phyloP scores from a whole-genome alignment of 2,113 vertebrate genomes.

The Cisticola juncidis region DNA sequence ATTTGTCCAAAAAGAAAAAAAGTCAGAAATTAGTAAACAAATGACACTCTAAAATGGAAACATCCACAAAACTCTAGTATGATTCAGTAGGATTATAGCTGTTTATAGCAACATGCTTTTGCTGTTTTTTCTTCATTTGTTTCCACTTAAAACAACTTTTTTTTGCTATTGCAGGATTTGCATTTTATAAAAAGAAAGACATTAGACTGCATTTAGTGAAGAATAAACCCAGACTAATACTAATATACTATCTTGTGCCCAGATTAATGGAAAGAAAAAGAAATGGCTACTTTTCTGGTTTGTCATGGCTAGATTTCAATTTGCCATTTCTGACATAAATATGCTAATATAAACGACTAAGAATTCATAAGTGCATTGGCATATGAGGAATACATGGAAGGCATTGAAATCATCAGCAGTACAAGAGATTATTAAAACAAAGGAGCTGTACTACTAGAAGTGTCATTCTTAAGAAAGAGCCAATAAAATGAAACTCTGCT shows the following conservation, averaged over 20 bases:
- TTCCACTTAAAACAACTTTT: neutral
- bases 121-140: neutral
- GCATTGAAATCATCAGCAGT: neutral
- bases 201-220: neutral
- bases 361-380: neutral
- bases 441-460: neutral
- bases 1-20: neutral
- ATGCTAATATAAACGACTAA: neutral
- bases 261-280: neutral
- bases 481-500: neutral
- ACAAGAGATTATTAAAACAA: neutral
- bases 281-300: neutral
- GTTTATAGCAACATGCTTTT: neutral
- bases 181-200: neutral
- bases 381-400: neutral
- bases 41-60: neutral
- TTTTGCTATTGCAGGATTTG: neutral
- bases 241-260: neutral
- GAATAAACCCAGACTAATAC: neutral
- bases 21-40: neutral
- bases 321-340: neutral
- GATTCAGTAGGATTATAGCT: neutral
- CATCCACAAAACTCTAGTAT: neutral
- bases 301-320: neutral
- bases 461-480: neutral